A percentile compares a stretch with the other conserved stretches of the same genome.
Evolutionary conservation across 2,113 vertebrate species (phyloP).

Genomic region (Ptychochromis oligacanthus): DNA sequence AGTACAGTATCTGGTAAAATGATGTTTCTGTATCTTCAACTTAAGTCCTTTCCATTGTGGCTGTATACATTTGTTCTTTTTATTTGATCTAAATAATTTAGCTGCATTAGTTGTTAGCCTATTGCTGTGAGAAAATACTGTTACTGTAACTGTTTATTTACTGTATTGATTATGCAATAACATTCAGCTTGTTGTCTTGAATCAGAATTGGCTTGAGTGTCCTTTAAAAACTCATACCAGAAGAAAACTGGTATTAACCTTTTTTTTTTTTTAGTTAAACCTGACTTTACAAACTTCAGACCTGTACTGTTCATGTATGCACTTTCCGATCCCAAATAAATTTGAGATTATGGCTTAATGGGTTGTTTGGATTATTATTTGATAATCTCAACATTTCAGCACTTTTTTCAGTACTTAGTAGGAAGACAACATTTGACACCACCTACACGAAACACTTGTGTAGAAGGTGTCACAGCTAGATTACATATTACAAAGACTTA

Average conservation of each 20-base stretch:
- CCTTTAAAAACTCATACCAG: conserved; percentile 33
- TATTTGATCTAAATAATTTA: conserved; percentile 42
- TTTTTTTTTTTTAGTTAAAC: conserved; percentile 46
- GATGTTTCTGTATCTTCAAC: conserved; percentile 38
- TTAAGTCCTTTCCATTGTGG: conserved; percentile 29
- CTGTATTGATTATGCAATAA: conserved; percentile 64
- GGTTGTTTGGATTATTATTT: conserved; percentile 22
- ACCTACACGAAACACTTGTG: too few relatives aligned
- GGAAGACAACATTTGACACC: too few relatives aligned
- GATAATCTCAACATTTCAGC: background rate
- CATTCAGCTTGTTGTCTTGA: conserved; percentile 35
- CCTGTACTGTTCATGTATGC: conserved; percentile 61
- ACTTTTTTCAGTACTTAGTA: background rate
- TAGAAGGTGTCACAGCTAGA: too few relatives aligned
- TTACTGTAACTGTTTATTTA: conserved; percentile 57
- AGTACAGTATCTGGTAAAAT: conserved; percentile 18
- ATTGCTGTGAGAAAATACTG: conserved; percentile 46
- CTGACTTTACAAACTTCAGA: conserved; percentile 51
- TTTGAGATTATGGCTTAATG: conserved; percentile 32
- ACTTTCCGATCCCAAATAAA: conserved; percentile 73
- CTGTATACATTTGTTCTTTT: conserved; percentile 19
- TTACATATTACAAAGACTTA: too few relatives aligned
- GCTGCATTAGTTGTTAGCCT: conserved; percentile 27
- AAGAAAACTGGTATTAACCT: conserved; percentile 31
- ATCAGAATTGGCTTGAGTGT: conserved; percentile 40